A percentile compares a stretch with the other conserved stretches of the same genome.
These are phyloP conservation scores for Drosophila azteca DNA, from an alignment of 1,140 invertebrate species.

Conservation along the genomic window DNA sequence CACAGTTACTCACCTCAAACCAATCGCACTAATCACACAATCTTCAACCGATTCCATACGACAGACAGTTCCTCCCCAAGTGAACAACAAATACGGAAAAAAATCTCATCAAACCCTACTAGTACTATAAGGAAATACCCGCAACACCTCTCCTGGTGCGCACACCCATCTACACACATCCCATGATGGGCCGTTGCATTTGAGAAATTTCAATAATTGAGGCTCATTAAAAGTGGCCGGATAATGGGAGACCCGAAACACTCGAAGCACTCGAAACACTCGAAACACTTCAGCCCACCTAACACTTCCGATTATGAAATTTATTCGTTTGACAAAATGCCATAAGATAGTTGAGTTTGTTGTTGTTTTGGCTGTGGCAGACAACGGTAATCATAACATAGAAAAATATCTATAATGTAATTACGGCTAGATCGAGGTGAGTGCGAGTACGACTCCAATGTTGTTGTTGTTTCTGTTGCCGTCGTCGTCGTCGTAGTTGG, in stretches of 20 bases:
- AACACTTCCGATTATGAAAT: slow-evolving; percentile 81
- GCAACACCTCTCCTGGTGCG: slow-evolving; percentile 3
- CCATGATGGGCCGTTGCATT: slow-evolving; percentile 64
- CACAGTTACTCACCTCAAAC: too few relatives aligned
- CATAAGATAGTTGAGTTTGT: slow-evolving; percentile 20
- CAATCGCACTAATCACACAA: slow-evolving; percentile 2
- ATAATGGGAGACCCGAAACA: slow-evolving; percentile 51
- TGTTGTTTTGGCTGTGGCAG: slow-evolving; percentile 22
- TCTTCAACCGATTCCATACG: not conserved
- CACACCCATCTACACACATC: slow-evolving; percentile 4
- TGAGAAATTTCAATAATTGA: slow-evolving; percentile 80
- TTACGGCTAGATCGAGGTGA: slow-evolving; percentile 73
- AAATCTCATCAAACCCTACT: slow-evolving; percentile 7
- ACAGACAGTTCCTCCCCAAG: too few relatives aligned
- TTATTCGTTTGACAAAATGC: slow-evolving; percentile 71
- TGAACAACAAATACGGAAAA: too few relatives aligned
- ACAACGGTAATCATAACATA: slow-evolving; percentile 71
- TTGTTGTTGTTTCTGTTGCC: too few relatives aligned
- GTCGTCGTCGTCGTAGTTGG: slow-evolving; percentile 3
- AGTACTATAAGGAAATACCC: slow-evolving; percentile 24
- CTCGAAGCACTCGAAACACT: slow-evolving; percentile 11
- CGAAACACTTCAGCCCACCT: slow-evolving; percentile 22
- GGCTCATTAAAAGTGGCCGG: slow-evolving; percentile 69
- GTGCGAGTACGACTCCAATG: slow-evolving; percentile 16
- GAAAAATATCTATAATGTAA: slow-evolving; percentile 80